Evolutionary conservation across 2,797 vertebrate genomes (phyloP), one percentile per base, ranked within the genome.

Genomic region (Neosilurus hyrtlii): DNA sequence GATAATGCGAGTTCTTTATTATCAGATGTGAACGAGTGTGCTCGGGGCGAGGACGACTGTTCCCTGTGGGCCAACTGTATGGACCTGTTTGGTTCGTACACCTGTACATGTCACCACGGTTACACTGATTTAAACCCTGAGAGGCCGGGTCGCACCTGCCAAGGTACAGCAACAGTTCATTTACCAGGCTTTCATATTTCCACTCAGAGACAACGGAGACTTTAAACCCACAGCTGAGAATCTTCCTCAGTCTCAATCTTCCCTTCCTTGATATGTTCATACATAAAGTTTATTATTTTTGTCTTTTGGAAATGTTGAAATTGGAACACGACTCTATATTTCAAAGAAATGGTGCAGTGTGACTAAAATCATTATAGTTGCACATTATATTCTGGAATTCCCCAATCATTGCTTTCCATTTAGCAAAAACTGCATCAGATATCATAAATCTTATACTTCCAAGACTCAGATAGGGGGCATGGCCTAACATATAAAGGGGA

Each of bases 21-120:
- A 70, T 68, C 86, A 92, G 96, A 96, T 92, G 91, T 92, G 24
- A 83, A 97, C 49, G 96, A 97, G 88, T 97, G 96, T 77, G 51
- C 76, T 6, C 77, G 26, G 0, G 16, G 79, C 16, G 91, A 94
- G 70, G 89, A 93, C 0, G 95, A 97, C 90, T 97, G 96, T 76
- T 95, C 91, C 52, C 90, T 54, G 0, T 90, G 90, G 86, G 93
- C 94, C 0, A 54, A 22, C 0, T 98, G 96, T 80, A 77, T 0
- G 0, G 96, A 97, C 91, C 95, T 86, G 1, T 84, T 91, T 18
- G 94, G 91, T 12, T 96, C 93, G 15, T 97, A 95, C 88, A 89
- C 80, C 0, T 97, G 96, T 85, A 76, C 2, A 80, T 97, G 96
- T 79, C 70, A 9, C 16, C 84, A 89, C 0, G 92, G 90, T 56